Conservation (phyloP, 2,113 vertebrate species). For the Manacus vitellinus region DNA sequence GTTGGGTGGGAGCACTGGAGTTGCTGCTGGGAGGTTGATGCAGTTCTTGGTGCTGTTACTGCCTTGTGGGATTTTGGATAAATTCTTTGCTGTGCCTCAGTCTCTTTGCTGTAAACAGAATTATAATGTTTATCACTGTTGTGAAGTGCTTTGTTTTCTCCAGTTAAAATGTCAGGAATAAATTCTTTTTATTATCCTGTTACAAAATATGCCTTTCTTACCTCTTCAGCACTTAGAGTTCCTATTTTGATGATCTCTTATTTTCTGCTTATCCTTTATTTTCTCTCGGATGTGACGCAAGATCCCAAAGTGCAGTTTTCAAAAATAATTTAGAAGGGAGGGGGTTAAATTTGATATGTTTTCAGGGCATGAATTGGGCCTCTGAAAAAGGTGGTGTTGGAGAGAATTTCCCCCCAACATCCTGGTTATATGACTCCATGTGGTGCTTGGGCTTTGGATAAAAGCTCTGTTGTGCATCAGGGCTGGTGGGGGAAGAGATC, state of each 20-base stretch:
- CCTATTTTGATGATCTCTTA: neutral
- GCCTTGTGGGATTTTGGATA: neutral
- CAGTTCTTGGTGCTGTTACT: neutral
- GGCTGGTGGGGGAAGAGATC: neutral
- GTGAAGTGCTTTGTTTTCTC: neutral
- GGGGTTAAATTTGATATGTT: neutral
- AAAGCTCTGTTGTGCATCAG: neutral
- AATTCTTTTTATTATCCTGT: neutral
- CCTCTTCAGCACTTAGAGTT: neutral
- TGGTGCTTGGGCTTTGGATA: neutral
- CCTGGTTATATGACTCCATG: fast-evolving
- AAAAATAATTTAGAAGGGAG: neutral
- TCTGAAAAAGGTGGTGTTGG: neutral
- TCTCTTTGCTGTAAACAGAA: neutral
- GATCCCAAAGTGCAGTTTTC: neutral
- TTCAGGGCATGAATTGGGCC: neutral
- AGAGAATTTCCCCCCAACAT: fast-evolving
- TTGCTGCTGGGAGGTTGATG: neutral
- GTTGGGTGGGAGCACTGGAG: neutral
- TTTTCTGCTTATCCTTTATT: neutral
- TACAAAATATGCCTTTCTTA: neutral
- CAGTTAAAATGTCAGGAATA: neutral
- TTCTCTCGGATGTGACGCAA: neutral
- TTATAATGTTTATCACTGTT: neutral
- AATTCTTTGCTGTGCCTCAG: neutral